Evolutionary conservation across 2,797 vertebrate species (phyloP), one percentile per base, ranked within the genome.

Genomic region (Chelon auratus): DNA sequence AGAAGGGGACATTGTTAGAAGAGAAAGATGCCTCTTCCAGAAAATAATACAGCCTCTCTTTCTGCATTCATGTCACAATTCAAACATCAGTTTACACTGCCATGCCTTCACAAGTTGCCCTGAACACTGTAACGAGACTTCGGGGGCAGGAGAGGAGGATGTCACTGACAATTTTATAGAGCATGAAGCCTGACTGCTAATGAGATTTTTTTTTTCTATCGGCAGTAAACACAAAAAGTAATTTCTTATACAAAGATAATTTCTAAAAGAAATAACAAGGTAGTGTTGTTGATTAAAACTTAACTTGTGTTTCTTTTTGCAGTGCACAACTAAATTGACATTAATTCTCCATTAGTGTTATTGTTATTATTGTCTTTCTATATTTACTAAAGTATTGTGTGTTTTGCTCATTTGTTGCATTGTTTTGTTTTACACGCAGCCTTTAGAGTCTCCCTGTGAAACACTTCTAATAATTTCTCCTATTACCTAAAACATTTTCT

Each of bases 101-200:
- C 71, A 56, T 72, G 76, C 72, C 69, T 82, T 83, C 85, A 79
- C 78, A 75, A 88, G 79, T 74, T 73, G 82, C 78, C 82, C 83
- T 81, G 78, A 87, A 87, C 82, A 75, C 81, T 71, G 68, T 83
- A 89, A 90, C 83, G 86, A 89, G 84, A 86, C 91, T 89, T 80
- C 67, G 68, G 88, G 83, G 83, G 80, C 67, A 81, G 63, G 52
- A 70, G 65, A 78, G 63, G 81, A 64, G 76, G 75, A 89, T 87
- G 85, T 84, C 78, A 73, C 76, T 71, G 82, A 87, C 84, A 82
- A 48, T 84, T 89, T 87, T 79, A 74, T 53, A 72, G 37, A 74
- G 71, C 62, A 77, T 53, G 17, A 70, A 73, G 75, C 71, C 51
- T 65, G 75, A 85, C 80, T 90, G 47, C 83, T 86, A 85, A 89